Evolutionary conservation across 2,888 invertebrate genomes (phyloP).

Genomic region (Lathronympha strigana): DNA sequence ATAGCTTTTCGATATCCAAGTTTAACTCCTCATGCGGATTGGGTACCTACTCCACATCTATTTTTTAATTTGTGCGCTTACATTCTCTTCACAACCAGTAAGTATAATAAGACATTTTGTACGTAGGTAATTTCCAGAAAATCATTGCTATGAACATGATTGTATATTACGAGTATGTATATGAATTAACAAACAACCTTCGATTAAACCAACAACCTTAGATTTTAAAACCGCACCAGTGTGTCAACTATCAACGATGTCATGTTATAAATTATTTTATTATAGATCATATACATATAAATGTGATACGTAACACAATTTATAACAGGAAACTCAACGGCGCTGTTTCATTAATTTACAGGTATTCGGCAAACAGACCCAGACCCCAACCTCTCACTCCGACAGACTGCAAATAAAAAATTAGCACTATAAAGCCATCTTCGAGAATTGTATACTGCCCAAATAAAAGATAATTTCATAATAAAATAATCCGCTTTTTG

Average conservation of each 20-base stretch:
- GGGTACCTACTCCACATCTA: no score
- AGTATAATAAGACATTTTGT: no score
- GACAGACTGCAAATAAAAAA: slow-evolving; percentile 29
- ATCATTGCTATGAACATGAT: no score
- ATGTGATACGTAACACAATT: neutral
- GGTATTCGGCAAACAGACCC: slow-evolving; percentile 20
- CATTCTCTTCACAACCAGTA: no score
- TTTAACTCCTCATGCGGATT: no score
- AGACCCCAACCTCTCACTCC: slow-evolving; percentile 31
- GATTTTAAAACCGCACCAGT: neutral
- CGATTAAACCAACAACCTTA: no score
- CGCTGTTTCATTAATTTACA: slow-evolving; percentile 24
- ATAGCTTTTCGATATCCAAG: no score
- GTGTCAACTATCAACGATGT: neutral
- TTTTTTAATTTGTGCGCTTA: no score
- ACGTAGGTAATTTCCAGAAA: no score
- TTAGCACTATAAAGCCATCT: slow-evolving; percentile 35
- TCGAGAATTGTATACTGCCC: slow-evolving; percentile 25
- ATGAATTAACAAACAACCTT: no score
- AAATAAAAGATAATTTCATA: slow-evolving; percentile 15
- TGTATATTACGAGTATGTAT: no score
- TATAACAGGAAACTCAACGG: slow-evolving; percentile 11
- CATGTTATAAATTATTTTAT: neutral
- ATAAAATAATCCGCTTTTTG: slow-evolving; percentile 25
- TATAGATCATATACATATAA: neutral